A percentile compares a stretch with the other conserved stretches of the same genome.
These are phyloP conservation scores for Holacanthella duospinosa DNA, from an alignment of 2,888 invertebrate genomes.

Conservation along the genomic window DNA sequence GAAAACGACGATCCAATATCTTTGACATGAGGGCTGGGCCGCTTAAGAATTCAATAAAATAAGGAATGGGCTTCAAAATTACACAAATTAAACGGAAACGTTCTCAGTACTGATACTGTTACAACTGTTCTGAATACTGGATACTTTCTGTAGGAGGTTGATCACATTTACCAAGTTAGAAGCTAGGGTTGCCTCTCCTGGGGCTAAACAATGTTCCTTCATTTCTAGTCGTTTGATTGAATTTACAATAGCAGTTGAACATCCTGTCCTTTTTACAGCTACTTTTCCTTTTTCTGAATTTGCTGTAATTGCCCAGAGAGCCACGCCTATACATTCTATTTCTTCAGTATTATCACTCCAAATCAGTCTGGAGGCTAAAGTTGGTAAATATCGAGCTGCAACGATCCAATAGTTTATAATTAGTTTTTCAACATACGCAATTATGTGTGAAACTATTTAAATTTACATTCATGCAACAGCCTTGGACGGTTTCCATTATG, in stretches of 20 bases:
- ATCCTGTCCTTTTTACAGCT: conserved; percentile 25
- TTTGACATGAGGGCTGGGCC: no score
- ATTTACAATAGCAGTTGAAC: conserved; percentile 18
- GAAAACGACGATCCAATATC: background rate
- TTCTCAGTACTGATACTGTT: background rate
- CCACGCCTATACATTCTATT: conserved; percentile 25
- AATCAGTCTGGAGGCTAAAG: conserved; percentile 21
- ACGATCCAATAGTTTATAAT: background rate
- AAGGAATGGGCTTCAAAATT: background rate
- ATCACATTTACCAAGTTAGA: background rate
- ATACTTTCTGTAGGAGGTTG: background rate
- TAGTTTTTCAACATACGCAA: background rate
- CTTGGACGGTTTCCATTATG: conserved; percentile 47
- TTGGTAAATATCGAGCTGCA: conserved; percentile 22
- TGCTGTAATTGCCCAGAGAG: conserved; percentile 30
- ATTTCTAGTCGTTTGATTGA: conserved; percentile 19
- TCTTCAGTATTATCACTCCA: conserved; percentile 24
- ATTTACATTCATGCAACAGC: conserved; percentile 41
- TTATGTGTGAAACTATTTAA: background rate
- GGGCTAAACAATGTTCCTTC: background rate
- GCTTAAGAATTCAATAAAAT: no score
- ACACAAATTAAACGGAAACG: background rate
- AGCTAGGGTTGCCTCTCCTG: background rate
- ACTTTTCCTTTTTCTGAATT: conserved; percentile 35
- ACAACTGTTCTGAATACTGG: background rate